Percentiles rank a stretch among this genome's conserved stretches.
Conservation (phyloP, 2,113 vertebrate species). For the Anas platyrhynchos region DNA sequence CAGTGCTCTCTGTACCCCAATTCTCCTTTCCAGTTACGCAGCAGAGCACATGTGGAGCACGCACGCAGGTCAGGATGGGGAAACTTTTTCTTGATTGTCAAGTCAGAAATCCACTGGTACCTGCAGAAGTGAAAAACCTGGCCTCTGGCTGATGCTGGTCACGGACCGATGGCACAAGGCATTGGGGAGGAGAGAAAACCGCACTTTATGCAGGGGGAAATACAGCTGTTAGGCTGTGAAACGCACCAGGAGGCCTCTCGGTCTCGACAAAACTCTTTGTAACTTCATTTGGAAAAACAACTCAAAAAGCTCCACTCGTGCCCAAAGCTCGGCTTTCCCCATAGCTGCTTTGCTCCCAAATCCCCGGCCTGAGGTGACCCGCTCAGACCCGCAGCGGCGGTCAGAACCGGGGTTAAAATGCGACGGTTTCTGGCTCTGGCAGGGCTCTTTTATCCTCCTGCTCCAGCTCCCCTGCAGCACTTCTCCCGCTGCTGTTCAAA, state of each 20-base stretch:
- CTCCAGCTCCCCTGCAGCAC: rapidly evolving
- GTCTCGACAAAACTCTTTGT: background rate
- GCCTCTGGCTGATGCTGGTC: background rate
- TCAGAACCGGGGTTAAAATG: background rate
- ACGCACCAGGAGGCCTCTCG: background rate
- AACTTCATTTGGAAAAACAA: background rate
- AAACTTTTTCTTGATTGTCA: background rate
- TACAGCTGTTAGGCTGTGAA: background rate
- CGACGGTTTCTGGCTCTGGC: background rate
- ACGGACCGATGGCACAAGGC: background rate
- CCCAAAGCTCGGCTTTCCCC: background rate
- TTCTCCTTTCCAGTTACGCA: background rate
- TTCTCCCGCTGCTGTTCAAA: background rate
- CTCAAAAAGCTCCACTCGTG: background rate
- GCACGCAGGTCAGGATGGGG: background rate
- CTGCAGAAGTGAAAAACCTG: background rate
- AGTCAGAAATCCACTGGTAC: background rate
- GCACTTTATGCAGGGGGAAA: background rate
- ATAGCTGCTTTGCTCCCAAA: background rate
- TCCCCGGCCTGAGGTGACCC: background rate
- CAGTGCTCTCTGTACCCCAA: background rate
- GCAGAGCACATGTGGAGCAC: background rate
- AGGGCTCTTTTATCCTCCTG: background rate
- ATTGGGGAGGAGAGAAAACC: background rate
- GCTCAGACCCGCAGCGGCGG: background rate